Base-by-base conservation (phyloP, 2,888 invertebrate species). In the Allygus modestus region DNA sequence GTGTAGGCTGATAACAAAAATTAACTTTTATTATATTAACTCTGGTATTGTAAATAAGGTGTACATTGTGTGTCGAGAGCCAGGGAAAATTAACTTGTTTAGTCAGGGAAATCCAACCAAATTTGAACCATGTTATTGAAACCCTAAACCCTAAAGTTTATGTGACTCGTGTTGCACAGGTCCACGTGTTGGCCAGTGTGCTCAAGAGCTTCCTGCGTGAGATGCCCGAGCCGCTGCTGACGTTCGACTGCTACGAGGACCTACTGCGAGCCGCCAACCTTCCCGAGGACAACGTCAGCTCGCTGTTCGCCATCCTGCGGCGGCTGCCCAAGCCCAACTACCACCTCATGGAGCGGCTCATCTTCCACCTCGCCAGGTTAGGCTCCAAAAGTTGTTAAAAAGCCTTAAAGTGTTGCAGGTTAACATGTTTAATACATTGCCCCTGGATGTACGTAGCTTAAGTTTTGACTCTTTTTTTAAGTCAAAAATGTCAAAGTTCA, bases 201-300 rank as follows among this genome's bases (percentile, higher is more conserved):
- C 92, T 98, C 85, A 98, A 98, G 91, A 92, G 94, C 87, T 97
- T 97, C 92, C 94, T 98, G 90, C 93, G 98, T 54, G 98, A 98
- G 90, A 95, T 98, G 94, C 97, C 97, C 20, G 98, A 98, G 90
- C 98, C 98, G 26, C 91, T 98, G 87, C 92, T 98, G 87, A 97
- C 98, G 81, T 98, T 96, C 91, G 98, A 98, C 90, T 95, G 97
- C 86, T 98, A 98, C 90, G 98, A 98, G 91, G 98, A 98, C 91
- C 97, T 98, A 91, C 93, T 98, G 86, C 94, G 97, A 87, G 97
- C 97, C 65, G 95, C 97, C 2, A 96, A 96, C 90, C 93, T 97
- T 87, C 93, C 95, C 15, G 96, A 97, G 90, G 98, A 98, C 90
- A 92, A 97, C 86, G 94, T 97, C 12, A 95, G 96, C 58, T 97